phyloP scores from a whole-genome alignment of 2,888 invertebrate genomes.

The Dolichopus griseipennis region DNA sequence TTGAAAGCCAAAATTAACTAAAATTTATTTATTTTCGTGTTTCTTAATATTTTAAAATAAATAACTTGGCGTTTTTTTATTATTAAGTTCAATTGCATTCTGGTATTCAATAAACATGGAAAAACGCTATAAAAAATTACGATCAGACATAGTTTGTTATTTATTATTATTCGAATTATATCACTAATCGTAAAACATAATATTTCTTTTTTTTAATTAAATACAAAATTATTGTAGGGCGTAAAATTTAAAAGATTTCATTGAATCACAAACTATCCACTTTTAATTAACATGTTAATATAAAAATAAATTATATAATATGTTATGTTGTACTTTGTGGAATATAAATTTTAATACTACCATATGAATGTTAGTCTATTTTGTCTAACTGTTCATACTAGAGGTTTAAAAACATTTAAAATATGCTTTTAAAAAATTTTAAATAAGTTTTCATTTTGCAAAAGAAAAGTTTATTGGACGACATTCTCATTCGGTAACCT shows the following conservation, averaged over 20 bases:
- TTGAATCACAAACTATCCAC: not conserved
- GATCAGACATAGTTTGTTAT: conserved; percentile 42
- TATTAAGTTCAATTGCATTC: not conserved
- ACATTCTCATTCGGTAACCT: too few species aligned
- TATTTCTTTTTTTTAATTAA: too few species aligned
- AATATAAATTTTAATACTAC: not conserved
- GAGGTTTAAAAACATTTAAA: not conserved
- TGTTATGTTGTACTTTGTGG: not conserved
- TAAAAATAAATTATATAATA: not conserved
- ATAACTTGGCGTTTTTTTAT: not conserved
- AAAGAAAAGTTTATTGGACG: too few species aligned
- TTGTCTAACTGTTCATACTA: not conserved
- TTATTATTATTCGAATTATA: conserved; percentile 34
- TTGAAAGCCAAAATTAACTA: too few species aligned
- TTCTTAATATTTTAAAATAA: conserved; percentile 34
- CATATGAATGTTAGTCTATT: not conserved
- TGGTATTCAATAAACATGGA: too few species aligned
- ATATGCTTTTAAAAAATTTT: too few species aligned
- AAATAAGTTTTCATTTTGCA: too few species aligned
- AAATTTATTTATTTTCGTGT: too few species aligned
- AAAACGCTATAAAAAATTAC: conserved; percentile 19
- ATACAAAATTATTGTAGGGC: not conserved
- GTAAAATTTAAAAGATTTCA: too few species aligned
- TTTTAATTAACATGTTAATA: not conserved
- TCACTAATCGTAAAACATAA: conserved; percentile 40